phyloP scores from a whole-genome alignment of 2,113 vertebrate species.

The Lophius piscatorius region DNA sequence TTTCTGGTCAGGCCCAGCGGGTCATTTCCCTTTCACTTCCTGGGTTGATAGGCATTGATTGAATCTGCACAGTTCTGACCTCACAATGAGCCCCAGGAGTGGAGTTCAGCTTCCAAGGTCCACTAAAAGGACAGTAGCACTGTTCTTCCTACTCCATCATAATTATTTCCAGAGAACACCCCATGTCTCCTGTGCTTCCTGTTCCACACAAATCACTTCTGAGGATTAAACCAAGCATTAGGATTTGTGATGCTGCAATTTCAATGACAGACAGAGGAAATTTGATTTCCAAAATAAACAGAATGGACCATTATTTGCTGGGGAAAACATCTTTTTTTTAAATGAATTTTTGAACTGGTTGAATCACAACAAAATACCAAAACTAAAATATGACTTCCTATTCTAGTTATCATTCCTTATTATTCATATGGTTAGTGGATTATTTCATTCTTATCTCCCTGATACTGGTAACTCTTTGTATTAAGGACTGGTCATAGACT shows the following conservation, averaged over 20 bases:
- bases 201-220: constrained; percentile 35
- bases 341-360: background rate
- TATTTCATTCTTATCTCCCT: background rate
- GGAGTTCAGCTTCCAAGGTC: constrained; percentile 31
- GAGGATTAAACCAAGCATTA: constrained; percentile 22
- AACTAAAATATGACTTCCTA: background rate
- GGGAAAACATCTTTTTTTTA: background rate
- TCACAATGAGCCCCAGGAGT: constrained; percentile 42
- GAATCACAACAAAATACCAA: background rate
- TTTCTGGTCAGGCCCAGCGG: constrained; percentile 18
- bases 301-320: background rate
- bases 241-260: constrained; percentile 12
- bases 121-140: constrained; percentile 33
- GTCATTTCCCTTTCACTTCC: constrained; percentile 62
- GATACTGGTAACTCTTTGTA: background rate
- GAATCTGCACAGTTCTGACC: constrained; percentile 49
- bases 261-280: constrained; percentile 4
- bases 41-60: constrained; percentile 57
- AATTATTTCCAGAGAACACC: constrained; percentile 36
- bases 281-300: constrained; percentile 25
- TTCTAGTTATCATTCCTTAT: background rate
- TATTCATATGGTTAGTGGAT: background rate
- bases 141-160: constrained; percentile 47
- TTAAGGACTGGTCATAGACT: background rate
- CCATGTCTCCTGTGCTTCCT: constrained; percentile 46